Evolutionary conservation across 2,797 vertebrate species (phyloP).

Genomic region (Labeo calbasu): DNA sequence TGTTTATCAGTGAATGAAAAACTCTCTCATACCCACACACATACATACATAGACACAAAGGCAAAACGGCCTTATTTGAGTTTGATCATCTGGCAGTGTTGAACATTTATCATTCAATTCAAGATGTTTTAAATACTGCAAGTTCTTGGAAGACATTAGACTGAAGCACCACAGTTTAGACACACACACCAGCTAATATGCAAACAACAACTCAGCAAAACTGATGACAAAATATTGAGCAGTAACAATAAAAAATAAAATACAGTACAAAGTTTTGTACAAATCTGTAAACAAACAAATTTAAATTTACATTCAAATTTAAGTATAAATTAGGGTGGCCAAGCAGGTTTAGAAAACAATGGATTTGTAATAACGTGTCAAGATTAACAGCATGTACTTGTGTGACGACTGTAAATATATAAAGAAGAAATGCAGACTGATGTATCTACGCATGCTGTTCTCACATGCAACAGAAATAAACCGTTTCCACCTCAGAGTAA

Average conservation of each 20-base stretch:
- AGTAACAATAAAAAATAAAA: not conserved
- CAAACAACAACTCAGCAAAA: not conserved
- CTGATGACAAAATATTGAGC: not conserved
- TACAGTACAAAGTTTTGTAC: not conserved
- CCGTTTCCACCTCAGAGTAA: not conserved
- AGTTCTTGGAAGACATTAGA: constrained; percentile 20
- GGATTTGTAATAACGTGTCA: not conserved
- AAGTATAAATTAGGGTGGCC: not conserved
- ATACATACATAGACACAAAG: constrained; percentile 12
- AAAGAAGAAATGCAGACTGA: not conserved
- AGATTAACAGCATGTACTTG: not conserved
- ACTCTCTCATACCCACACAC: not conserved
- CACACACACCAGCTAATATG: constrained; percentile 9
- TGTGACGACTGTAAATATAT: not conserved
- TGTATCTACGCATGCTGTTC: not conserved
- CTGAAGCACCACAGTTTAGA: not conserved
- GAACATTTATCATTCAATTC: constrained; percentile 11
- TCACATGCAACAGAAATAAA: not conserved
- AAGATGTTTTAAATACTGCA: constrained; percentile 24
- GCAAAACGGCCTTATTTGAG: constrained; percentile 13
- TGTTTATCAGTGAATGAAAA: constrained; percentile 34
- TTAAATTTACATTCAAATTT: not conserved
- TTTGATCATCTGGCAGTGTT: constrained; percentile 13
- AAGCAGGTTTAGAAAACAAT: not conserved
- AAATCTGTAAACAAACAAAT: constrained; percentile 10